Percentiles rank a stretch among this genome's conserved stretches.
Conservation (phyloP, 1,140 invertebrate species). For the Patella vulgata region DNA sequence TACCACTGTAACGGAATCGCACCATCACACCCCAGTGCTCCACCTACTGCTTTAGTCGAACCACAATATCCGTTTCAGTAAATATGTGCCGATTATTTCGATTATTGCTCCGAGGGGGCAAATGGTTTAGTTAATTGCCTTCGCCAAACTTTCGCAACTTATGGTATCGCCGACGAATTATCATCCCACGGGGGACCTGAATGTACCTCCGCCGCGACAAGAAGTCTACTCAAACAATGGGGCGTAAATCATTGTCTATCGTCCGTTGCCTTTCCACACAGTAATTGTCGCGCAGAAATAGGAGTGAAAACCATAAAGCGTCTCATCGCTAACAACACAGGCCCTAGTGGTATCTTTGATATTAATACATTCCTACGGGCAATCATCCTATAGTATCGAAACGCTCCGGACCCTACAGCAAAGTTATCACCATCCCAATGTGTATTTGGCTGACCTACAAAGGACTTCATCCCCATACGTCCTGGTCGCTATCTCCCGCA, state of each 20-base stretch:
- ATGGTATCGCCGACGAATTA: slow-evolving; percentile 33
- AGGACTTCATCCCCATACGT: not conserved
- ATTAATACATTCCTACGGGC: no score
- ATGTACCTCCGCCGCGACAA: slow-evolving; percentile 14
- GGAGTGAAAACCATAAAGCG: not conserved
- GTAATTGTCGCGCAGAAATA: not conserved
- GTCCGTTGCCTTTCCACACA: not conserved
- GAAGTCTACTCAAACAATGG: slow-evolving; percentile 5
- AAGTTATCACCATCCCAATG: no score
- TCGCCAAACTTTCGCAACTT: slow-evolving; percentile 20
- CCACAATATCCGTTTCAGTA: slow-evolving; percentile 35
- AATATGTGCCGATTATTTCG: slow-evolving; percentile 30
- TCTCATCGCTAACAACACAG: no score
- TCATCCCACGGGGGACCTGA: slow-evolving; percentile 34
- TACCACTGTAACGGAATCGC: slow-evolving; percentile 29
- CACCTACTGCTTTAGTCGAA: slow-evolving; percentile 14
- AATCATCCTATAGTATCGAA: no score
- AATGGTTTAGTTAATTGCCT: no score
- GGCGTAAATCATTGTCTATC: no score
- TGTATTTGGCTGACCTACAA: no score
- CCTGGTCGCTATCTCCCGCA: not conserved
- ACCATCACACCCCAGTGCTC: slow-evolving; percentile 22
- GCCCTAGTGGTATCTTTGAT: no score
- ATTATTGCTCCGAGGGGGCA: no score
- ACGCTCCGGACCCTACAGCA: no score